Evolutionary conservation across 1,140 invertebrate species (phyloP), one percentile per base, ranked within the genome.

Genomic region (Cyclina sinensis): DNA sequence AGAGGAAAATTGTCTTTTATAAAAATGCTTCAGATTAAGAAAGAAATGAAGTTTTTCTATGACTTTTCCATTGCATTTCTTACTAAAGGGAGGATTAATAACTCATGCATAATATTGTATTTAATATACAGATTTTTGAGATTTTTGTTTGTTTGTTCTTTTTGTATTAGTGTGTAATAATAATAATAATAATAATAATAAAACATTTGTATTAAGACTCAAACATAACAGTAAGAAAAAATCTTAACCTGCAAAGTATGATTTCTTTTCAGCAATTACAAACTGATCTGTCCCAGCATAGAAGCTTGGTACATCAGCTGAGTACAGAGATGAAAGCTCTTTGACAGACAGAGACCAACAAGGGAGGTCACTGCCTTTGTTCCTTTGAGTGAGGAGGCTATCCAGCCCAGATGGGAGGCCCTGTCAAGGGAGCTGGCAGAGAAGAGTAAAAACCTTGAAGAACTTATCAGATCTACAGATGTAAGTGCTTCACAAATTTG

Each of bases 181-280:
- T n/a, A n/a, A n/a, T n/a, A n/a, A n/a, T n/a, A n/a, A n/a, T n/a
- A n/a, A n/a, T n/a, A n/a, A n/a, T n/a, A n/a, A n/a, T n/a, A n/a
- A n/a, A n/a, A n/a, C n/a, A n/a, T n/a, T n/a, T n/a, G n/a, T n/a
- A n/a, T n/a, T n/a, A n/a, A n/a, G n/a, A n/a, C n/a, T n/a, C n/a
- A n/a, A n/a, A n/a, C 43, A 73, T 79, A n/a, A 48, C 93, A 96
- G 96, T 24, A 95, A 96, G 90, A 92, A 95, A 62, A 94, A 94
- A 78, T 93, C 95, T 76, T 91, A 95, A 82, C 94, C 95, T 90
- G 94, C 96, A 91, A 94, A 95, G 73, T 95, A 95, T 88, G 94
- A 43, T 37, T 84, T 70, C 83, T 80, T 88, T 86, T 18, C 80
- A 94, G 94, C 91, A 92, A 81, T 59, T 95, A 24, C 91, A 90